Evolutionary conservation across 35 echinoderm and acorn worm genomes (phyloP).

Genomic region (Amphiura filiformis): DNA sequence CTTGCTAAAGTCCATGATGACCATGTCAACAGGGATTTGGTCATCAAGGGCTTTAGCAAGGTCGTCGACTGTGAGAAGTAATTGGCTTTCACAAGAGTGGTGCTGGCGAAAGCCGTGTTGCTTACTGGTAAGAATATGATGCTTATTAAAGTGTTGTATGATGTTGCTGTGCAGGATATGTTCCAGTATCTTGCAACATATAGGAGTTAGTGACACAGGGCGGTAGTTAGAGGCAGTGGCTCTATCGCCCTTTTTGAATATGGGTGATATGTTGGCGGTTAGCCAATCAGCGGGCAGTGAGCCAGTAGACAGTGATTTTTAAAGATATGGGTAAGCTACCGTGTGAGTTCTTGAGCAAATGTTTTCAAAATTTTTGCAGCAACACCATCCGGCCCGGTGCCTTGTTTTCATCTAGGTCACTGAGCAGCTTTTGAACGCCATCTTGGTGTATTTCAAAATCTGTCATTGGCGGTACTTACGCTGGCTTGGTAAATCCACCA

Average conservation of each 20-base stretch:
- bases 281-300: slow-evolving; percentile 1
- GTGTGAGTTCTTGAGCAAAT: neutral
- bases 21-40: slow-evolving; percentile 18
- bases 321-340: neutral
- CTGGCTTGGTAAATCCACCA: neutral
- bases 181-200: slow-evolving; percentile 36
- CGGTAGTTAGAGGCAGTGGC: neutral
- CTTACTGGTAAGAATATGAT: neutral
- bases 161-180: slow-evolving; percentile 25
- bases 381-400: neutral
- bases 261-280: neutral
- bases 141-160: neutral
- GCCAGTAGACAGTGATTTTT: neutral
- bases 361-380: neutral
- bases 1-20: slow-evolving; percentile 52
- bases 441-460: neutral
- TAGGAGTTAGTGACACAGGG: slow-evolving; percentile 25
- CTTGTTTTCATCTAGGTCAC: slow-evolving; percentile 1
- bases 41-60: slow-evolving; percentile 22
- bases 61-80: neutral
- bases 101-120: slow-evolving; percentile 5
- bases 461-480: neutral
- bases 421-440: neutral
- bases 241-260: slow-evolving; percentile 19
- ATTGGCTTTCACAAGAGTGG: slow-evolving; percentile 8